A percentile compares a stretch with the other conserved stretches of the same genome.
Conservation (phyloP, 2,888 invertebrate species). For the Heliconius charithonia region DNA sequence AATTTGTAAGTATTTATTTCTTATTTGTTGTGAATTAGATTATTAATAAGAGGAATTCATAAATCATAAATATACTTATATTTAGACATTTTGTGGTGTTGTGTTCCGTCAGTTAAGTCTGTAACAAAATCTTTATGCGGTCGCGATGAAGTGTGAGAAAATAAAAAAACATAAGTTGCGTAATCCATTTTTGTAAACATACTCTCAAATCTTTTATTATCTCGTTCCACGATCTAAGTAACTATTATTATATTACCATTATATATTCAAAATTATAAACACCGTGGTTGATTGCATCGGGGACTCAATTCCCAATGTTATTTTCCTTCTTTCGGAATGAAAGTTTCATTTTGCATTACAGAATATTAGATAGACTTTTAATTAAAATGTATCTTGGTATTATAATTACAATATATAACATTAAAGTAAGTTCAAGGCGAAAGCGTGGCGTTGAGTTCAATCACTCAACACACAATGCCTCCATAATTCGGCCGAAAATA, state of each 20-base stretch:
- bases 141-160: neutral
- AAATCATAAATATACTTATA: no score
- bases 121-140: no score
- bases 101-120: no score
- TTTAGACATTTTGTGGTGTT: no score
- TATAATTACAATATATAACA: neutral
- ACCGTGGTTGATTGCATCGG: slow-evolving; percentile 43
- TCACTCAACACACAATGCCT: no score
- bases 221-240: neutral
- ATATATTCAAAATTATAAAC: slow-evolving; percentile 41
- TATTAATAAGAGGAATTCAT: no score
- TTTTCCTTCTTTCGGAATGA: slow-evolving; percentile 38
- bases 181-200: neutral
- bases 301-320: slow-evolving; percentile 46
- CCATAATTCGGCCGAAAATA: no score
- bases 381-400: slow-evolving; percentile 12
- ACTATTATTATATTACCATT: slow-evolving; percentile 24
- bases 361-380: slow-evolving; percentile 34
- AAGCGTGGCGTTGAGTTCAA: no score
- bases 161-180: neutral
- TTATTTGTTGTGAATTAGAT: no score
- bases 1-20: no score
- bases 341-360: slow-evolving; percentile 34
- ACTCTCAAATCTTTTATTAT: neutral
- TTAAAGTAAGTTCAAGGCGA: neutral